Evolutionary conservation across 2,797 vertebrate genomes (phyloP).

Genomic region (Morelia viridis): DNA sequence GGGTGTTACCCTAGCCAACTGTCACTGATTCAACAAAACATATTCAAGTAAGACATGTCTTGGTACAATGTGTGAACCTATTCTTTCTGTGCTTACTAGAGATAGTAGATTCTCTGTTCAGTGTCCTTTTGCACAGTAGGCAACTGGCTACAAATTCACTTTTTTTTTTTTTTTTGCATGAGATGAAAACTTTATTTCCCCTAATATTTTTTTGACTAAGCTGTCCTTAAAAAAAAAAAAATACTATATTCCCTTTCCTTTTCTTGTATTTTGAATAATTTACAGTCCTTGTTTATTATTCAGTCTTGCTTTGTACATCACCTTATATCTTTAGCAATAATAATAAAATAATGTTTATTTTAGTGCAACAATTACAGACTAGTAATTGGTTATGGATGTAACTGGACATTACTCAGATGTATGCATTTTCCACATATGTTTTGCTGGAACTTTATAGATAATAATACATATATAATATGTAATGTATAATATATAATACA

Average conservation of each 20-base stretch:
- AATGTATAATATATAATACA: not conserved
- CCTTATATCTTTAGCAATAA: not conserved
- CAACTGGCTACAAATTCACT: not conserved
- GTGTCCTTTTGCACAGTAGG: not conserved
- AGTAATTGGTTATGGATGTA: not conserved
- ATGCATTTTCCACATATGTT: not conserved
- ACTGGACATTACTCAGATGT: not conserved
- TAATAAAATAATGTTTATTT: not conserved
- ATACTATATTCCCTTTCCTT: not conserved
- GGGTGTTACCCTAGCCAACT: not conserved
- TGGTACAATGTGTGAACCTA: not conserved
- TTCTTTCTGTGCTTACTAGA: not conserved
- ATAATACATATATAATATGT: not conserved
- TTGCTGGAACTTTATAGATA: not conserved
- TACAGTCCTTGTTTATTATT: not conserved
- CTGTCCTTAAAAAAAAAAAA: not conserved
- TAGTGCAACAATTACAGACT: not conserved
- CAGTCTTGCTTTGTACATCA: not conserved
- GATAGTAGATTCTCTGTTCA: not conserved
- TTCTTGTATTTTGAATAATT: not conserved
- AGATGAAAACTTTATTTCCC: not conserved
- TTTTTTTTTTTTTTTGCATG: not conserved
- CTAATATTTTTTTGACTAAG: not conserved
- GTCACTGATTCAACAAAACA: not conserved
- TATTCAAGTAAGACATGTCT: not conserved